Evolutionary conservation across 2,113 vertebrate genomes (phyloP), one percentile per base, ranked within the genome.

Genomic region (Pedionomus torquatus): DNA sequence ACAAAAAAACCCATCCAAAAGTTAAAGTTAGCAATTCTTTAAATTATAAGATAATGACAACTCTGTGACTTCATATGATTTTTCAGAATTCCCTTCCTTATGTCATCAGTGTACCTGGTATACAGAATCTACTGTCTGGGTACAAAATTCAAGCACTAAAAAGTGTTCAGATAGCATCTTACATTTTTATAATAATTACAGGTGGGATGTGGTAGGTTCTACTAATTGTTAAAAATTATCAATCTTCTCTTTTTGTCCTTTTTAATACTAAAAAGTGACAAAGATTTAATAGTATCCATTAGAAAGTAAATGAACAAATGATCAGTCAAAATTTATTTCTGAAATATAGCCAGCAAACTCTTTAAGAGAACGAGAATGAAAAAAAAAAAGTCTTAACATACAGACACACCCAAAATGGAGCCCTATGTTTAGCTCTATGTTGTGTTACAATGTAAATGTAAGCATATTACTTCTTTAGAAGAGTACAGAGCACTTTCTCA

Each of bases 171-270:
- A n/a, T 61, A 43, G 12, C 54, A 5, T 41, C 43, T 70, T 84
- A 48, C 5, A 28, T 12, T 77, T 82, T 46, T 54, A 46, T 43
- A 66, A 24, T 63, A 54, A 51, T 71, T 68, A 24, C 26, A 25
- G 0, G 0, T 33, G 13, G 11, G 25, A 43, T 1, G 0, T 0
- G 0, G 16, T 35, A 37, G 11, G 13, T 68, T 84, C 21, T 43
- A 87, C 10, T 43, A 5, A 25, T 19, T 48, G 24, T 43, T 79
- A 41, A 72, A 88, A 85, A 55, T 17, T 52, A 9, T 31, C 26
- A 44, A 8, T 7, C 13, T 61, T 57, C 30, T 60, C 17, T 11
- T 63, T 66, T 61, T 72, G 17, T 72, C 41, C 7, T 28, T 72
- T 57, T 17, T 69, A 75, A 7, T 72, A n/a, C 7, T 69, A 15